These are phyloP conservation scores for Xylota sylvarum DNA, from an alignment of 2,888 invertebrate genomes.

Conservation along the genomic window DNA sequence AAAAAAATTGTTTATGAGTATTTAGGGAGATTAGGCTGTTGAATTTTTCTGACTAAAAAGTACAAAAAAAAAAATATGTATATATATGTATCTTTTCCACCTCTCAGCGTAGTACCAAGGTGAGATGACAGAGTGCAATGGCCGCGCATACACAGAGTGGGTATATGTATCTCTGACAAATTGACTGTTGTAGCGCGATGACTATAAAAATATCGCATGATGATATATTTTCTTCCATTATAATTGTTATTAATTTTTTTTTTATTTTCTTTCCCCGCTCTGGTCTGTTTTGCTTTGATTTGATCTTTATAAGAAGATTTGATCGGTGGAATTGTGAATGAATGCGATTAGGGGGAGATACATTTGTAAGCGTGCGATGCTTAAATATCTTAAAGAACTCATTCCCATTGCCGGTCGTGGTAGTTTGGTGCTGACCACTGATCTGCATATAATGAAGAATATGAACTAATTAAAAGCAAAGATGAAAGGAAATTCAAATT, in stretches of 20 bases:
- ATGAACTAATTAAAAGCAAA: slow-evolving; percentile 40
- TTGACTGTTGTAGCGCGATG: slow-evolving; percentile 62
- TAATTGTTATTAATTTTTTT: slow-evolving; percentile 50
- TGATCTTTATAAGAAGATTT: slow-evolving; percentile 58
- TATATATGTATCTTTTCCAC: not conserved
- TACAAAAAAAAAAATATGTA: slow-evolving; percentile 14
- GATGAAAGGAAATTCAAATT: slow-evolving; percentile 17
- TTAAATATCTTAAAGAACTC: slow-evolving; percentile 11
- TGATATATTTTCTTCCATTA: slow-evolving; percentile 60
- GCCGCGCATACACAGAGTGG: slow-evolving; percentile 6
- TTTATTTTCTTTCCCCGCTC: not conserved
- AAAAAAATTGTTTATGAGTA: slow-evolving; percentile 21
- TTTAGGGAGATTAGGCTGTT: slow-evolving; percentile 52
- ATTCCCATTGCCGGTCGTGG: slow-evolving; percentile 34
- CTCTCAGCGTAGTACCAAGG: slow-evolving; percentile 15
- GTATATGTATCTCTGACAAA: slow-evolving; percentile 56
- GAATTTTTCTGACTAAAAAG: not conserved
- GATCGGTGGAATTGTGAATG: slow-evolving; percentile 55
- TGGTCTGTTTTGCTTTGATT: not conserved
- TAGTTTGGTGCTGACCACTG: slow-evolving; percentile 28
- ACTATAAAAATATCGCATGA: slow-evolving; percentile 62
- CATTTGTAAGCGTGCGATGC: slow-evolving; percentile 20
- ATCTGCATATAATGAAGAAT: slow-evolving; percentile 59
- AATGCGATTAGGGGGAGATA: slow-evolving; percentile 51
- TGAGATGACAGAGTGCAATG: slow-evolving; percentile 54